Evolutionary conservation across 2,797 vertebrate genomes (phyloP).

Genomic region (Austrolebias charrua): DNA sequence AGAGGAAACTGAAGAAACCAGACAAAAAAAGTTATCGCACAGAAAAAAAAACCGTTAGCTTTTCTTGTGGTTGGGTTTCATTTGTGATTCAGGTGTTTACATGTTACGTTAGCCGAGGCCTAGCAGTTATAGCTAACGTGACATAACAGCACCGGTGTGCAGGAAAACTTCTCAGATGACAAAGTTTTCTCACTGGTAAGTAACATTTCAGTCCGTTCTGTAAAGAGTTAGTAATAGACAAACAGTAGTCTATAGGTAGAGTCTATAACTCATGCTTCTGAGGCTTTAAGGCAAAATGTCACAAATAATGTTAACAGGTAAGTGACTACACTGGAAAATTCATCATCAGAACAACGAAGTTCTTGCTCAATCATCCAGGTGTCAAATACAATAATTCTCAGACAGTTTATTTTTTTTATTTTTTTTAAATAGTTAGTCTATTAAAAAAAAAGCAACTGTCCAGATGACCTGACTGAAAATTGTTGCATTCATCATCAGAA

Average conservation of each 20-base stretch:
- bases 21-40: not conserved
- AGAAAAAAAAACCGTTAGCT: not conserved
- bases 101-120: constrained; percentile 10
- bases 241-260: too few relatives aligned
- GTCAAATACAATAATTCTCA: too few relatives aligned
- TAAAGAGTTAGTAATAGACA: not conserved
- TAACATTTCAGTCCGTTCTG: not conserved
- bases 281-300: not conserved
- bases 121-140: constrained; percentile 29
- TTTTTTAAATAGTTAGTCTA: too few relatives aligned
- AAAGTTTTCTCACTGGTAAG: constrained; percentile 40
- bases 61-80: not conserved
- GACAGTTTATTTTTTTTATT: too few relatives aligned
- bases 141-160: constrained; percentile 10
- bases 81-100: not conserved
- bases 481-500: constrained; percentile 55
- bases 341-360: constrained; percentile 62
- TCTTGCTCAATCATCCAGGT: too few relatives aligned
- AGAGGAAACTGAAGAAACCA: too few relatives aligned
- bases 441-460: too few relatives aligned
- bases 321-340: constrained; percentile 52
- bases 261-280: not conserved
- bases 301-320: constrained; percentile 49
- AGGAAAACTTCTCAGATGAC: constrained; percentile 31
- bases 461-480: too few relatives aligned